Evolutionary conservation across 2,113 vertebrate species (phyloP).

Genomic region (Oxyura jamaicensis): DNA sequence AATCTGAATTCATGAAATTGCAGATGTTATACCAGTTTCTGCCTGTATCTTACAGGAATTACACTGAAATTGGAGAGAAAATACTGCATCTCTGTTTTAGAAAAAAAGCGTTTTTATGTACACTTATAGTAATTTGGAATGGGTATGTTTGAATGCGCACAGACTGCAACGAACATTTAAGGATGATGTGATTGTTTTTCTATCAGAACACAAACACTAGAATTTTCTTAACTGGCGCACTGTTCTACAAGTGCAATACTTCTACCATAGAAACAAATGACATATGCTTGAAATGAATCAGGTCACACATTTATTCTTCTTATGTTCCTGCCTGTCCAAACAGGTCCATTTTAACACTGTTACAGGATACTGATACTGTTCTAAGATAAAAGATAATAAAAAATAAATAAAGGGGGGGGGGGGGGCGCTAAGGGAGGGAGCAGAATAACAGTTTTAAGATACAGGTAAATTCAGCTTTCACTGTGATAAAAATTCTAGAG

Average conservation of each 20-base stretch:
- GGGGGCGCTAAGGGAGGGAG: too few species aligned
- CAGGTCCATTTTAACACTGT: fast-evolving
- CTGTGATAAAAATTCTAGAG: background rate
- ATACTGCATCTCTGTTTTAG: background rate
- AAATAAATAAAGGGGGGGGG: background rate
- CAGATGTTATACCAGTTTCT: background rate
- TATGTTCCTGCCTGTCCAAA: background rate
- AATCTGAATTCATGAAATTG: background rate
- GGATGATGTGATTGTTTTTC: background rate
- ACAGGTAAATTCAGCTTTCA: background rate
- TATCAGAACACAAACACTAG: background rate
- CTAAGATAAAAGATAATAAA: background rate
- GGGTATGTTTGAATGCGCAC: background rate
- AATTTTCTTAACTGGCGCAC: background rate
- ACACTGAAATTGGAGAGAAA: background rate
- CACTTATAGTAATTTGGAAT: background rate
- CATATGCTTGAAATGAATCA: background rate
- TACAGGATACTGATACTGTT: too few species aligned
- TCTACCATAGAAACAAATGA: background rate
- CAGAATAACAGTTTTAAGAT: background rate
- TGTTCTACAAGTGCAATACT: background rate
- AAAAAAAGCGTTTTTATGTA: background rate
- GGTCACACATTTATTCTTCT: background rate
- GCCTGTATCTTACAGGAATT: background rate
- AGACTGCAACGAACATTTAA: background rate